A percentile compares a stretch with the other conserved stretches of the same genome.
phyloP scores from a whole-genome alignment of 2,888 invertebrate species.

The Drosophila sordidula region DNA sequence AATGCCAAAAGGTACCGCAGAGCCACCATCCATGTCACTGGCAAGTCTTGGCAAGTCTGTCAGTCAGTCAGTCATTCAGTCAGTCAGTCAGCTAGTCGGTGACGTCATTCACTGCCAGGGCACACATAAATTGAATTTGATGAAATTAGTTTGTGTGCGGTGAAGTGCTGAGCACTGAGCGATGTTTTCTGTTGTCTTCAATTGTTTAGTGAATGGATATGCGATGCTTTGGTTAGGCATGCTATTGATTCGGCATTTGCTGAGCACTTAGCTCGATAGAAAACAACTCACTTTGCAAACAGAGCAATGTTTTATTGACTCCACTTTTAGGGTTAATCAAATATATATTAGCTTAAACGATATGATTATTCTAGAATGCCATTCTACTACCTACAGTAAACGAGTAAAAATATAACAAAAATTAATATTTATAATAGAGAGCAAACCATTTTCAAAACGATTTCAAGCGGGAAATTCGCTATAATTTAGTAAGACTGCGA shows the following conservation, averaged over 20 bases:
- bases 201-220: slow-evolving; percentile 37
- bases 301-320: background rate
- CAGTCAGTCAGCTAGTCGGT: slow-evolving; percentile 6
- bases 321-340: background rate
- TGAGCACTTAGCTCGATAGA: too few relatives aligned
- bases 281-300: background rate
- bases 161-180: slow-evolving; percentile 34
- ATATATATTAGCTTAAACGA: too few relatives aligned
- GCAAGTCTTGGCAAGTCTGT: slow-evolving; percentile 25
- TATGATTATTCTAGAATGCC: too few relatives aligned
- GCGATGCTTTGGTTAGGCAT: background rate
- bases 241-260: background rate
- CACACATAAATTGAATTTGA: slow-evolving; percentile 70
- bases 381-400: too few relatives aligned
- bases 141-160: slow-evolving; percentile 66
- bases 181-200: slow-evolving; percentile 47
- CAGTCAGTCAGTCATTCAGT: background rate
- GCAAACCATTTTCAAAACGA: too few relatives aligned
- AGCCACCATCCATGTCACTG: slow-evolving; percentile 49
- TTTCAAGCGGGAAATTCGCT: too few relatives aligned
- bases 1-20: slow-evolving; percentile 68
- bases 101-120: slow-evolving; percentile 23
- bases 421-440: too few relatives aligned
- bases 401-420: too few relatives aligned
- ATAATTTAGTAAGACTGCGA: too few relatives aligned